Evolutionary conservation across 2,113 vertebrate species (phyloP), one percentile per base, ranked within the genome.

Genomic region (Glaucomys volans): DNA sequence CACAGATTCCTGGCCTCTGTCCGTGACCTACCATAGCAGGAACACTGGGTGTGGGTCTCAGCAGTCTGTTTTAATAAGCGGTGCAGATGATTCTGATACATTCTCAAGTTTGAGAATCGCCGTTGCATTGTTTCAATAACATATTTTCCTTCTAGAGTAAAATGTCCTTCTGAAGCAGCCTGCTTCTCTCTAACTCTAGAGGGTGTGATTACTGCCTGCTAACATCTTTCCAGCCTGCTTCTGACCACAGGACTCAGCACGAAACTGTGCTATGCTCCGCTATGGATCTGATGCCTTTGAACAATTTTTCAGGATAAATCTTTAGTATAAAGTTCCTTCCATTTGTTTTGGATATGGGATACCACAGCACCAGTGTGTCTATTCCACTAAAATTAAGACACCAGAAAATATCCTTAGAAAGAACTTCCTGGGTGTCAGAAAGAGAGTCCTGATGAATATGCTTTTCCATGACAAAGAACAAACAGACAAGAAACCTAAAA

Each of bases 321-420:
- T 82, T 86, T 94, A 79, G 87, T 69, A 74, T n/a, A 54, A 89
- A 30, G 0, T 85, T 82, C 5, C 64, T 96, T 79, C 47, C 13
- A 35, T 87, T 91, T 94, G 42, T 85, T 77, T 80, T 74, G 7
- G 18, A 71, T n/a, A 24, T 32, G 18, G 47, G 26, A 52, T 20
- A 42, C 12, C 79, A 75, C 30, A 14, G 2, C 8, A 77, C 13
- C 40, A 37, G 35, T 32, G 35, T 52, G 5, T 69, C 44, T 59
- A 32, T 93, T 96, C 32, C 50, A 83, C 9, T 64, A 59, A 5
- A 97, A 94, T 50, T 67, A 75, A 59, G 10, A 44, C 13, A 50
- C 8, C 8, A 89, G 32, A n/a, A 81, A 54, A 90, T 76, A 54
- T 54, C 6, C 30, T 69, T 47, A 75, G 59, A 37, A 81, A 83